Evolutionary conservation across 2,888 invertebrate genomes (phyloP), one percentile per base, ranked within the genome.

Genomic region (Noctua comes): DNA sequence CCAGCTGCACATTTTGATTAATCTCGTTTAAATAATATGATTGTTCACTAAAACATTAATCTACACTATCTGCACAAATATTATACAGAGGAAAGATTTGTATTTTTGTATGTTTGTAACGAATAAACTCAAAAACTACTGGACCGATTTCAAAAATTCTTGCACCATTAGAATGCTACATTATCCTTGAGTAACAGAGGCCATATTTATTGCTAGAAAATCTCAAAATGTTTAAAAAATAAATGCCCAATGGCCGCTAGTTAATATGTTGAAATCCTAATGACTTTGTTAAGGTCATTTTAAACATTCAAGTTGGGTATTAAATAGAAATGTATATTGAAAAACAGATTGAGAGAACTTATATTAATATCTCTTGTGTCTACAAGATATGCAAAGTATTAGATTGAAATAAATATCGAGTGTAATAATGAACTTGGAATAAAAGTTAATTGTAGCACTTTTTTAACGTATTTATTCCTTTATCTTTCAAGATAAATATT

Each of bases 381-480:
- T 36, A 36, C 11, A 64, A n/a, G 11, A 64, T 36, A 18, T 66
- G 66, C 7, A n/a, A 66, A 66, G 16, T 43, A 43, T 43, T 13
- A 48, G 18, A 72, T 48, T 64, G 18, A 46, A 57, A 57, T n/a
- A 13, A 31, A 24, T 6, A 72, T n/a, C 5, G 8, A 36, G 7
- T n/a, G n/a, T n/a, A n/a, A 66, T 48, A 51, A 51, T 36, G 1
- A 40, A 48, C 48, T 36, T n/a, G 2, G 11, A 11, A 24, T 18
- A 11, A 64, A 62, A 48, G 11, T 64, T 46, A 16, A n/a, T 46
- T 24, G 5, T 31, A 43, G 10, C 24, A 24, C 21, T 31, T 31
- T 40, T 80, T 62, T 66, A 51, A 70, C 76, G 59, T 76, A 62
- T 36, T 18, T 31, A 31, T 77, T 76, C 27, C 64, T 54, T 65